These are phyloP conservation scores for Drosophila hydei DNA, from an alignment of 1,140 invertebrate species.

Conservation along the genomic window DNA sequence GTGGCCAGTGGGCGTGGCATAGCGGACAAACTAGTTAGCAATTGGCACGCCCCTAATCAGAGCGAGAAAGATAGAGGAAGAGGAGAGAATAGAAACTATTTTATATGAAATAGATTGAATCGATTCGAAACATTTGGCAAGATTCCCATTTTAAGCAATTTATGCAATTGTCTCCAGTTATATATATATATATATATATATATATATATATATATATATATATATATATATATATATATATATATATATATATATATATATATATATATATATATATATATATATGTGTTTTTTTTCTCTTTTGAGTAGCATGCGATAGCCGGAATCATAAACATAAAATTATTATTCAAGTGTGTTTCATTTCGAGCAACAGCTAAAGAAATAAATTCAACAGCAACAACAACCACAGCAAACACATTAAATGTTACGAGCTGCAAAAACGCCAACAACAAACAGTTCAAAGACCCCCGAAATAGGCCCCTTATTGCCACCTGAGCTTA, in stretches of 20 bases:
- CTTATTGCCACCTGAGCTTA: not conserved
- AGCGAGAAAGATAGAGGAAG: not conserved
- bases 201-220: too few relatives aligned
- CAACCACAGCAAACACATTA: conserved; percentile 45
- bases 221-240: not conserved
- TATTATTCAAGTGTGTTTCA: conserved; percentile 58
- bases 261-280: too few relatives aligned
- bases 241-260: too few relatives aligned
- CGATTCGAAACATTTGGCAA: conserved; percentile 29
- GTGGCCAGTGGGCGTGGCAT: conserved; percentile 21
- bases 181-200: not conserved
- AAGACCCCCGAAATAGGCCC: conserved; percentile 51
- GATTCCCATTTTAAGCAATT: conserved; percentile 37
- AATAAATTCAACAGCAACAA: conserved; percentile 29
- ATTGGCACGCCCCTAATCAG: not conserved
- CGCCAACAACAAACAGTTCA: conserved; percentile 66
- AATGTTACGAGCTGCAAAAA: conserved; percentile 71
- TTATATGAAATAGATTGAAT: not conserved
- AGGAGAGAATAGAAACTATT: too few relatives aligned
- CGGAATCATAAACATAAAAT: conserved; percentile 35
- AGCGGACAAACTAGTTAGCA: not conserved
- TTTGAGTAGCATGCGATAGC: conserved; percentile 8
- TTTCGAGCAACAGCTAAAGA: conserved; percentile 61
- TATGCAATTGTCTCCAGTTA: conserved; percentile 28
- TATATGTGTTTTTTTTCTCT: not conserved